Evolutionary conservation across 2,113 vertebrate genomes (phyloP).

Genomic region (Carassius carassius): DNA sequence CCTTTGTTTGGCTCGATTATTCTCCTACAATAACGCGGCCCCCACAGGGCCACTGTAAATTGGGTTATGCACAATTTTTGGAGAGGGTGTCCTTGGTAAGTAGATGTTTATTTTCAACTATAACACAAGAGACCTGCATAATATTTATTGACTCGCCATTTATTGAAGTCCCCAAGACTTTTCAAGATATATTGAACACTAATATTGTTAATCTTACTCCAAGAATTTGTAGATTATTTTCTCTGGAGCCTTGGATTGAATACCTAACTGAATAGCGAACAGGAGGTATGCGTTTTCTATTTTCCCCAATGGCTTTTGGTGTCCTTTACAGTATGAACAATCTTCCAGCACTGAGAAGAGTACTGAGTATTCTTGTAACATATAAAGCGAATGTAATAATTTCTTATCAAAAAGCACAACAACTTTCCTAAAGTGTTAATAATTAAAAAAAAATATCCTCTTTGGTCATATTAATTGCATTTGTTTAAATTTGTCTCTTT

Average conservation of each 20-base stretch:
- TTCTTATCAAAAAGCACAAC: neutral
- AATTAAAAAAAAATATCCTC: neutral
- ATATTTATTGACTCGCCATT: neutral
- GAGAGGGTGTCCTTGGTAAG: constrained; percentile 20
- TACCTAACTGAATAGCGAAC: neutral
- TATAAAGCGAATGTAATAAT: neutral
- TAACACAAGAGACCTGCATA: neutral
- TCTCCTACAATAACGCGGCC: neutral
- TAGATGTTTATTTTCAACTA: constrained; percentile 8
- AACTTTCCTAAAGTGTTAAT: neutral
- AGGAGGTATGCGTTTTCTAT: constrained; percentile 73
- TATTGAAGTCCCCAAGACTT: constrained; percentile 5
- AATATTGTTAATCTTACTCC: neutral
- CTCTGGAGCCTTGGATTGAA: neutral
- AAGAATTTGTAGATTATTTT: neutral
- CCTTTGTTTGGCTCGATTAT: constrained; percentile 68
- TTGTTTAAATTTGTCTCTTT: no score
- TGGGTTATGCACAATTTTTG: neutral
- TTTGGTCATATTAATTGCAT: neutral
- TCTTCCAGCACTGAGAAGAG: constrained; percentile 75
- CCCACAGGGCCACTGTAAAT: constrained; percentile 3
- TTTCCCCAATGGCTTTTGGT: constrained; percentile 81
- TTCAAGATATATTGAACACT: neutral
- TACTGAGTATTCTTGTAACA: constrained; percentile 69
- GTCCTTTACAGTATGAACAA: constrained; percentile 78